Percentiles rank a stretch among this genome's conserved stretches.
These are phyloP conservation scores for Boloria selene DNA, from an alignment of 2,888 invertebrate genomes.

Conservation along the genomic window DNA sequence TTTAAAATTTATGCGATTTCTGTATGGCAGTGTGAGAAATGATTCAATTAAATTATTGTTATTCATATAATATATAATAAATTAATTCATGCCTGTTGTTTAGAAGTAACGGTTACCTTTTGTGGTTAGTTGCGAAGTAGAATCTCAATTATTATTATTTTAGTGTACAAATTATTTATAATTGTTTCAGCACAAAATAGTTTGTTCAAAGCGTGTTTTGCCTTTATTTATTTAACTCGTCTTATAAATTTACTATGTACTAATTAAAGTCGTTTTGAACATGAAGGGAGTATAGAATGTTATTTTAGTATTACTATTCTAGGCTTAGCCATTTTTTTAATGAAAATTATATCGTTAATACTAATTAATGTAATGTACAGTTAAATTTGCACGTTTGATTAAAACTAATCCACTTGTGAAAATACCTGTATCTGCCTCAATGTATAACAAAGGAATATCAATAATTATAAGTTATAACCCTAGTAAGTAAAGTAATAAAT, in stretches of 20 bases:
- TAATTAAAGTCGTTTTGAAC: neutral
- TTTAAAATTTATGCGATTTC: no score
- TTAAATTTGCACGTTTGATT: neutral
- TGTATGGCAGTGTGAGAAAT: no score
- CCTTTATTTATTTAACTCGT: neutral
- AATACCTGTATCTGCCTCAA: slow-evolving; percentile 19
- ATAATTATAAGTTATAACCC: slow-evolving; percentile 9
- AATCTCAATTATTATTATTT: slow-evolving; percentile 2
- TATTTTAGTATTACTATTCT: neutral
- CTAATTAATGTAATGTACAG: no score
- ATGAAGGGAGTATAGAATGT: slow-evolving; percentile 3
- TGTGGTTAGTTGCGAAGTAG: neutral
- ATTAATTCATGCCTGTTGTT: no score
- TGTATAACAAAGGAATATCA: slow-evolving; percentile 14
- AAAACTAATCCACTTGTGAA: neutral
- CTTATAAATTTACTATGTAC: neutral
- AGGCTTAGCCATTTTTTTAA: no score
- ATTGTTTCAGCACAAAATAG: slow-evolving; percentile 6
- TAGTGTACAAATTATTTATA: neutral
- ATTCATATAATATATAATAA: no score
- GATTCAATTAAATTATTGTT: no score
- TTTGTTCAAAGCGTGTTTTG: slow-evolving; percentile 12
- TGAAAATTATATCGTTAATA: no score
- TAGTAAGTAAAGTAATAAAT: slow-evolving; percentile 8
- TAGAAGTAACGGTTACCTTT: neutral